Base-by-base conservation (phyloP, 2,888 invertebrate species). In the Drosophila anceps region DNA sequence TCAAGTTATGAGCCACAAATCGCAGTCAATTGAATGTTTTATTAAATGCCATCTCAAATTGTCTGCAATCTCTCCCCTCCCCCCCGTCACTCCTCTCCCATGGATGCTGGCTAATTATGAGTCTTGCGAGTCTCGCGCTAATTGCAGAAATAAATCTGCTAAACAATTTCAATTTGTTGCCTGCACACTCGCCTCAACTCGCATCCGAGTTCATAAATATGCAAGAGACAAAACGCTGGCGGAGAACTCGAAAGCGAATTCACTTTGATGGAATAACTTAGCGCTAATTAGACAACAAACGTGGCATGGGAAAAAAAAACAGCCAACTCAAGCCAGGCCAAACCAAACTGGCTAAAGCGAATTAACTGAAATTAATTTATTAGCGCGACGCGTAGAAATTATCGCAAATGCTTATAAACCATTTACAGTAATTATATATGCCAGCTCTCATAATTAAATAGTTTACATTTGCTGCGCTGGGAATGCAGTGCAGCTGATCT, bases 111-210 rank as follows among this genome's bases (percentile, higher is more conserved):
- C 68, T 81, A 76, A 82, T 80, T 80, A 70, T 66, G 81, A 69
- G 55, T 50, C 57, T 61, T 43, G 57, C 50, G 59, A 67, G 24
- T 51, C 57, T 58, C 39, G 69, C 90, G 69, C 88, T 89, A 89
- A 84, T 84, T 89, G 89, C 70, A 59, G 70, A 82, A 86, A 86
- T 84, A 88, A 84, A 86, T 86, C 82, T 79, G 83, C 66, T 79
- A 44, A 87, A 73, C 79, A 88, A 88, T 82, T 80, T 80, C 83
- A 88, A 88, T 90, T 89, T 88, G 84, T 75, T 85, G 88, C 62
- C 67, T 29, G 59, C 59, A 51, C 31, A 29, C 3, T 18, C 33
- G 43, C 44, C 39, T 24, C 37, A 4, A 24, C 27, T 37, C 37
- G 37, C 43, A 13, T 27, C 37, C 41, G 48, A 41, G 64, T 64